Conservation (phyloP, 2,113 vertebrate species). For the Salvelinus sp. region DNA sequence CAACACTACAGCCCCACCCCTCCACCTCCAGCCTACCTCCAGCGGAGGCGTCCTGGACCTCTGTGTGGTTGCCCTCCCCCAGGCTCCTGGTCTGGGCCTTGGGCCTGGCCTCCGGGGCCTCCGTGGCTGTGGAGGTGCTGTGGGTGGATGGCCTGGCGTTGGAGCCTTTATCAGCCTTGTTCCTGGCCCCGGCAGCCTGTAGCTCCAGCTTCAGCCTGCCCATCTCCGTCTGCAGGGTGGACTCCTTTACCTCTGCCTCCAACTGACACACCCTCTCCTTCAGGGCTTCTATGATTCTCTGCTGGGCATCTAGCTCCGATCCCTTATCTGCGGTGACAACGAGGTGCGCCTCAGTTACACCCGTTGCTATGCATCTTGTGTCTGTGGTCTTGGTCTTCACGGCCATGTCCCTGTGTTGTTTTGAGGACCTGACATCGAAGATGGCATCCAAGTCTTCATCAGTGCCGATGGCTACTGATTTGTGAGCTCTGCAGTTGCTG, state of each 20-base stretch:
- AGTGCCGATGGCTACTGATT: slow-evolving; percentile 74
- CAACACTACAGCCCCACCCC: slow-evolving; percentile 53
- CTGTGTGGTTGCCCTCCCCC: slow-evolving; percentile 77
- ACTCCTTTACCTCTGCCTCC: slow-evolving; percentile 90
- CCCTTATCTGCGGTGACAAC: slow-evolving; percentile 79
- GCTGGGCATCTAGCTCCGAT: slow-evolving; percentile 85
- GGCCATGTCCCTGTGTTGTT: slow-evolving; percentile 66
- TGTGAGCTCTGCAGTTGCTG: slow-evolving; percentile 53
- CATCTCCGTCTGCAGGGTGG: slow-evolving; percentile 88
- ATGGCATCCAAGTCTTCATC: slow-evolving; percentile 65
- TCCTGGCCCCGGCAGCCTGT: slow-evolving; percentile 83
- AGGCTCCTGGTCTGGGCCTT: slow-evolving; percentile 75
- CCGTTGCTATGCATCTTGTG: slow-evolving; percentile 67
- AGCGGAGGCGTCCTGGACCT: slow-evolving; percentile 70
- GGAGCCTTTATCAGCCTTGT: slow-evolving; percentile 80
- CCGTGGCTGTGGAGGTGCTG: slow-evolving; percentile 60
- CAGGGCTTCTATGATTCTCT: slow-evolving; percentile 83
- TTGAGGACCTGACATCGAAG: slow-evolving; percentile 49
- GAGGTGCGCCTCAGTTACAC: slow-evolving; percentile 83
- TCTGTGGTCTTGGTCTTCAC: slow-evolving; percentile 70
- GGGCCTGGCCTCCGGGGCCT: slow-evolving; percentile 54
- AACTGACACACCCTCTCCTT: slow-evolving; percentile 85
- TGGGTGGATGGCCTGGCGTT: slow-evolving; percentile 71
- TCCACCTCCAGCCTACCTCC: slow-evolving; percentile 69
- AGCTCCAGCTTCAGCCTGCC: slow-evolving; percentile 88